Base-by-base conservation (phyloP, 2,888 invertebrate species). In the Drosophila maculinotata region DNA sequence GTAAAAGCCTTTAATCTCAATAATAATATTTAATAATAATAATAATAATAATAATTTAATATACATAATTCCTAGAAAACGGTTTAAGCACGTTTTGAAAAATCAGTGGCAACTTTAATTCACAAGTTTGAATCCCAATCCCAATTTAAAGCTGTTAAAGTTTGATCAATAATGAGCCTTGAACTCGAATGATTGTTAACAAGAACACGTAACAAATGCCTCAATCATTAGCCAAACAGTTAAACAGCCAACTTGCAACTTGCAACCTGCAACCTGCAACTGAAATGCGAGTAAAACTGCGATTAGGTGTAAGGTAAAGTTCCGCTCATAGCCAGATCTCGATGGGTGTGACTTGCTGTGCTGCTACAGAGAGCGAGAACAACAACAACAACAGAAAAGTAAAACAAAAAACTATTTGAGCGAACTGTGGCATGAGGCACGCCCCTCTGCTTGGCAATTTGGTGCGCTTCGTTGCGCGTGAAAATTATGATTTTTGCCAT, bases 391-490 rank as follows among this genome's bases (percentile, higher is more conserved):
- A 14, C n/a, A 42, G 3, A 30, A 53, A 39, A 44, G 23, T 33
- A 20, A 20, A 58, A 52, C 14, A n/a, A 31, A 48, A 38, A 30
- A 63, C 15, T 12, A 17, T 49, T 76, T 54, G 56, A 65, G 14
- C 47, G 45, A 79, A 78, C 58, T 81, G 76, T 79, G 76, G 85
- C 84, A 78, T 64, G 62, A 69, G 84, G 82, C 68, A 75, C 84
- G 84, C 84, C 80, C 66, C 71, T 49, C n/a, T 35, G 39, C 30
- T 49, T 23, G 66, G 63, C 82, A 82, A 87, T 84, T 84, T 69
- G 78, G 53, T 68, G 79, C 70, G 87, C 87, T 84, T 70, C 73
- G 82, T 79, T 84, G 87, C 79, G 87, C 84, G 79, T 86, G 84
- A 63, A 84, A 84, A 84, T 87, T 87, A 84, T 83, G 79, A 75